These are phyloP conservation scores for Lycodopsis pacificus DNA, from an alignment of 2,797 vertebrate species.

Conservation along the genomic window DNA sequence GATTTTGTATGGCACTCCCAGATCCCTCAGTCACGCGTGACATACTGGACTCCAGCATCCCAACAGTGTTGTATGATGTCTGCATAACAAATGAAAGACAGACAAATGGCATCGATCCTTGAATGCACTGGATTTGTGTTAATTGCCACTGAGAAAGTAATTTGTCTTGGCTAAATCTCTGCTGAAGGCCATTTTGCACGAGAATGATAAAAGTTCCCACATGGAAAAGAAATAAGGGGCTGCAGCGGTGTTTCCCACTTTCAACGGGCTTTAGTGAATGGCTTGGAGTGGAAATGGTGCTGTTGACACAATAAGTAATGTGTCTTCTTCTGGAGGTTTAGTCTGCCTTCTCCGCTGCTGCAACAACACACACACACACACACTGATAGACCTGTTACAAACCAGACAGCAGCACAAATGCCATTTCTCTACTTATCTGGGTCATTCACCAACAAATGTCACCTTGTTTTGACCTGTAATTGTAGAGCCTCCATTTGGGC, in stretches of 20 bases:
- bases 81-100: conserved; percentile 63
- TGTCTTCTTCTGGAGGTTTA: conserved; percentile 47
- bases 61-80: conserved; percentile 48
- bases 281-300: conserved; percentile 25
- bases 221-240: conserved; percentile 18
- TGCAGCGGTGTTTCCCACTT: conserved; percentile 27
- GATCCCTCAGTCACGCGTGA: conserved; percentile 57
- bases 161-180: conserved; percentile 55
- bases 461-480: conserved; percentile 61
- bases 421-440: conserved; percentile 47
- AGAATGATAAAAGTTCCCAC: conserved; percentile 44
- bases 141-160: conserved; percentile 60
- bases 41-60: conserved; percentile 45
- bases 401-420: conserved; percentile 39
- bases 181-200: conserved; percentile 44
- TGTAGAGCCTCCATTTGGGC: conserved; percentile 27
- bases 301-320: conserved; percentile 67
- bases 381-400: conserved; percentile 38
- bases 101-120: conserved; percentile 67
- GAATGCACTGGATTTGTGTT: conserved; percentile 57
- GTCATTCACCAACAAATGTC: conserved; percentile 54
- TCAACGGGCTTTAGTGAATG: conserved; percentile 30
- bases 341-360: conserved; percentile 26
- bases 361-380: neutral
- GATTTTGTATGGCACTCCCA: conserved; percentile 50